Evolutionary conservation across 1,140 invertebrate species (phyloP).

Genomic region (Aradophagus sp.): DNA sequence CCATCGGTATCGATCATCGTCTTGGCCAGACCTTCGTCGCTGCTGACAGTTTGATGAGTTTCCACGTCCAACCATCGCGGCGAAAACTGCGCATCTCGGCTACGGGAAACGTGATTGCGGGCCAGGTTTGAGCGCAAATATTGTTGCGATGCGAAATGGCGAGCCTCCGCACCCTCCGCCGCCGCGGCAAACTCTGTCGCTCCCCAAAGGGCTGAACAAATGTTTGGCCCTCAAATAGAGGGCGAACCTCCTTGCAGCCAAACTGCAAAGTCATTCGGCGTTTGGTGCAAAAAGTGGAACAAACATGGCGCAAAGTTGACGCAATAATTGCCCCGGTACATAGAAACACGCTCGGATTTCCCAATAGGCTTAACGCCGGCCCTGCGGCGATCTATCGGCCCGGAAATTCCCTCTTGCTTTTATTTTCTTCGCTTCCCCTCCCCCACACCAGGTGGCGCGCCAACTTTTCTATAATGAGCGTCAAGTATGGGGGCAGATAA

Average conservation of each 20-base stretch:
- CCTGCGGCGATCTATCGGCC: conserved; percentile 9
- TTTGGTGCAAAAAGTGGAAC: conserved; percentile 47
- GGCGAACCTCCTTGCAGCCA: conserved; percentile 37
- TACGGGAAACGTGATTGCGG: too few relatives aligned
- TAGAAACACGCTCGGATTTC: conserved; percentile 35
- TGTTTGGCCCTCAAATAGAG: conserved; percentile 52
- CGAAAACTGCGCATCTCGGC: too few relatives aligned
- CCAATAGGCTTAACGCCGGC: conserved; percentile 32
- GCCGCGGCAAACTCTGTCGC: conserved; percentile 33
- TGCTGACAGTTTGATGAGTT: too few relatives aligned
- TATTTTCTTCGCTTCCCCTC: too few relatives aligned
- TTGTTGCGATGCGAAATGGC: conserved; percentile 35
- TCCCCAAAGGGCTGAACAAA: conserved; percentile 46
- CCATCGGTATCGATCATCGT: too few relatives aligned
- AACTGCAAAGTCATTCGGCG: conserved; percentile 41
- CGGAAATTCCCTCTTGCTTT: conserved; percentile 14
- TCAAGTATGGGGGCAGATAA: too few relatives aligned
- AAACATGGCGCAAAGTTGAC: conserved; percentile 48
- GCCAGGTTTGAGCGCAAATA: neutral
- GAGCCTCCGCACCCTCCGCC: conserved; percentile 20
- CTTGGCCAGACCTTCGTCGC: too few relatives aligned
- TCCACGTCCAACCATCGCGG: too few relatives aligned
- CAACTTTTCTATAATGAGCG: too few relatives aligned
- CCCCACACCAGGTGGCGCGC: too few relatives aligned
- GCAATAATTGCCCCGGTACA: conserved; percentile 48